A percentile compares a stretch with the other conserved stretches of the same genome.
These are phyloP conservation scores for Andrena fulva DNA, from an alignment of 2,888 invertebrate species.

Conservation along the genomic window DNA sequence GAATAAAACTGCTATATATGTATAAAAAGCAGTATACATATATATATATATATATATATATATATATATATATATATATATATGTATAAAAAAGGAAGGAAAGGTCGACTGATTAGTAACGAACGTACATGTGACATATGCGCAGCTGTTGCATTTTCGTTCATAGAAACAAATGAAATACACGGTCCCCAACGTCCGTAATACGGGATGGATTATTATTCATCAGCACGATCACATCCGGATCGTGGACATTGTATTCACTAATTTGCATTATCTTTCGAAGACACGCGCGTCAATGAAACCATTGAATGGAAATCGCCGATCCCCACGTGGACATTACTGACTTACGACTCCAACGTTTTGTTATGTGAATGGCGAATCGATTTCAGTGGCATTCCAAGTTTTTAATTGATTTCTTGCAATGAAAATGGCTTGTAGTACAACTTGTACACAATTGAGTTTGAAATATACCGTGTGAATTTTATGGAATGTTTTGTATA, in stretches of 20 bases:
- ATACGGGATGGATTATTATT: conserved; percentile 69
- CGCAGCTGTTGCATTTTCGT: conserved; percentile 24
- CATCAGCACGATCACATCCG: conserved; percentile 69
- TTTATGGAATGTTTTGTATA: no score
- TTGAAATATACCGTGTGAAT: no score
- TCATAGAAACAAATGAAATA: conserved; percentile 25
- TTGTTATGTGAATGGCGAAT: neutral
- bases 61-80: neutral
- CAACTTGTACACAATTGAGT: no score
- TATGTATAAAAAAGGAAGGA: neutral
- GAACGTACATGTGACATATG: conserved; percentile 2
- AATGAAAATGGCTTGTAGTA: no score
- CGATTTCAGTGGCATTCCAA: no score
- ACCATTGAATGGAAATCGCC: conserved; percentile 38
- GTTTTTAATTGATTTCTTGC: no score
- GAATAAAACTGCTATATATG: neutral
- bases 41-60: no score
- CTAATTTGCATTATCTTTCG: conserved; percentile 55
- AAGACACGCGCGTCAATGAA: conserved; percentile 42
- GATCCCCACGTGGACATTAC: conserved; percentile 10
- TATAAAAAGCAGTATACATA: no score
- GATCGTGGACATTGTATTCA: conserved; percentile 54
- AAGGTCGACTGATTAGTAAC: neutral
- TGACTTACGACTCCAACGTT: neutral
- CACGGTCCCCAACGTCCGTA: conserved; percentile 31